Evolutionary conservation across 2,797 vertebrate genomes (phyloP), one percentile per base, ranked within the genome.

Genomic region (Mormyrops boulengeri): DNA sequence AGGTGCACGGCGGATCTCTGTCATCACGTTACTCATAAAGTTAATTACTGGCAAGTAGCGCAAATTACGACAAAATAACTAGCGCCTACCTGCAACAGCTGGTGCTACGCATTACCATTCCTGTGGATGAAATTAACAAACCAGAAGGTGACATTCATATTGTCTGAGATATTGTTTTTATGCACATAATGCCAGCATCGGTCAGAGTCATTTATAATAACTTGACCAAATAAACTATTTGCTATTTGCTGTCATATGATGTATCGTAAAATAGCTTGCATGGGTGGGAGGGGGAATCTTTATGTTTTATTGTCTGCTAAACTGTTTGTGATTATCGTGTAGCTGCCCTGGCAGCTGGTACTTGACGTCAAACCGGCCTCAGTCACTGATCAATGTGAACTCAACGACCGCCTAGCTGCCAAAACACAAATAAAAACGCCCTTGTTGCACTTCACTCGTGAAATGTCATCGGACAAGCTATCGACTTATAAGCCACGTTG

Each of bases 381-480:
- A 60, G 53, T 60, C 86, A 60, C 50, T 57, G 86, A 87, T 60
- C 86, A 60, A 57, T 87, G 50, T 55, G 50, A 57, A 87, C 53
- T 60, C 53, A 60, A 57, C 30, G 19, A 57, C 22, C 34, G 7
- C 8, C 12, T 6, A 22, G 53, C 52, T 41, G 86, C 53, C 52
- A 41, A 41, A 44, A n/a, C 86, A n/a, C 14, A 38, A 52, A 85
- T 52, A 50, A 50, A 52, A 55, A 52, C 14, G 22, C 34, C 85
- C 49, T 30, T 85, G 84, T 50, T 34, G 9, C 22, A 11, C 22
- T 53, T 50, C 73, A 80, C 73, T 82, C 8, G 41, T 82, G 41
- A 82, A 82, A 82, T 82, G 85, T 55, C 85, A 86, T 86, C 49
- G 22, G 85, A 86, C 85, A 86, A 55, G 22, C 26, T 26, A 52